These are phyloP conservation scores for Neopelma chrysocephalum DNA, from an alignment of 2,797 vertebrate species.

Conservation along the genomic window DNA sequence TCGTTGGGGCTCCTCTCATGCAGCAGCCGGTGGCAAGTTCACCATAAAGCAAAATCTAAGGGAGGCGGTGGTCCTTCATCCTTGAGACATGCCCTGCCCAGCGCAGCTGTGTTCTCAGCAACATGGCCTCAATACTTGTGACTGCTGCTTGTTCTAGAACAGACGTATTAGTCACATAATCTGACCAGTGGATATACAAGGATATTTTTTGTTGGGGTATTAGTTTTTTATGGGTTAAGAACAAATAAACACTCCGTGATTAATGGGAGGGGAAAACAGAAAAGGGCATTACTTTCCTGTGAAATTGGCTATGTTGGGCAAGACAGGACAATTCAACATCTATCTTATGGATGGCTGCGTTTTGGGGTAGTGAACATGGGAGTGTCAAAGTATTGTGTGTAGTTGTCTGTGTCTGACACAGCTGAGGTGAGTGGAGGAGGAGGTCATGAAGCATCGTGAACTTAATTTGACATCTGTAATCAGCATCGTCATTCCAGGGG, in stretches of 20 bases:
- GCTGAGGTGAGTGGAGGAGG: neutral
- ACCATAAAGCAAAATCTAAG: too few species aligned
- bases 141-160: too few species aligned
- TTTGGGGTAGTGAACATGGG: fast-evolving
- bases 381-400: fast-evolving
- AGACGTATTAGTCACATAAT: too few species aligned
- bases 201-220: neutral
- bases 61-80: too few species aligned
- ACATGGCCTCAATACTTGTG: too few species aligned
- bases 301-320: neutral
- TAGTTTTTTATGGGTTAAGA: neutral
- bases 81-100: too few species aligned
- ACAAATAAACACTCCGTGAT: neutral
- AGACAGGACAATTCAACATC: neutral
- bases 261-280: neutral
- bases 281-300: neutral
- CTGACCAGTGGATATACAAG: too few species aligned
- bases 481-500: neutral
- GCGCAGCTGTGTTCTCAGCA: too few species aligned
- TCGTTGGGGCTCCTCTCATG: too few species aligned
- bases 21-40: too few species aligned
- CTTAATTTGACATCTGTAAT: neutral
- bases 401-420: neutral
- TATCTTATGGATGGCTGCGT: neutral
- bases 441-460: neutral